Percentiles rank a stretch among this genome's conserved stretches.
phyloP scores from a whole-genome alignment of 2,113 vertebrate species.

The Meleagris gallopavo region DNA sequence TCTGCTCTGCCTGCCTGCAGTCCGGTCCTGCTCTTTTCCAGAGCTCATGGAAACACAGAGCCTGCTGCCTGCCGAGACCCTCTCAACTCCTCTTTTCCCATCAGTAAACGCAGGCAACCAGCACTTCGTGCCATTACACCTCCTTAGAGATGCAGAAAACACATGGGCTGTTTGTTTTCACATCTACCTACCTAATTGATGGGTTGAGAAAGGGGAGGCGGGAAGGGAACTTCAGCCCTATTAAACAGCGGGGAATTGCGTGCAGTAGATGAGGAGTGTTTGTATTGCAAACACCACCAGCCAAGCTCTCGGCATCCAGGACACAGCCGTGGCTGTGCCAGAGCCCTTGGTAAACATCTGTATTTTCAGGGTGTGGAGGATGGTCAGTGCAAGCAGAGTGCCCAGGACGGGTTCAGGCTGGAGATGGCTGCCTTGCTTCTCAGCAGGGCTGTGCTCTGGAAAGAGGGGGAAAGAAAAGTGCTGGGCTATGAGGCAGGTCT shows the following conservation, averaged over 20 bases:
- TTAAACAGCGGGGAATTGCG: conserved; percentile 46
- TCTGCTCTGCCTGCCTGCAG: not conserved
- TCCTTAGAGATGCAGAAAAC: conserved; percentile 63
- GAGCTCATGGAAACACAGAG: not conserved
- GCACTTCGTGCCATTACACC: conserved; percentile 25
- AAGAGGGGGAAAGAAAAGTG: not conserved
- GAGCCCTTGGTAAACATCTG: conserved; percentile 29
- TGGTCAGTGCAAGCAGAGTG: not conserved
- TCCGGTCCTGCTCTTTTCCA: not conserved
- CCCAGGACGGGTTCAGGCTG: not conserved
- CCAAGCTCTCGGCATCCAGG: not conserved
- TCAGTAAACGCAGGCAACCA: not conserved
- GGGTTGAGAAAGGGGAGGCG: conserved; percentile 41
- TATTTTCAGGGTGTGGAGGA: not conserved
- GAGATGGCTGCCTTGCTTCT: not conserved
- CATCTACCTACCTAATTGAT: conserved; percentile 69
- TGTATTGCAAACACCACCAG: not conserved
- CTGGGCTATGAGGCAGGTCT: conserved; percentile 34
- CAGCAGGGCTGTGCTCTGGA: not conserved
- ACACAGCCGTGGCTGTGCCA: not conserved
- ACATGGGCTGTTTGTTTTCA: conserved; percentile 72
- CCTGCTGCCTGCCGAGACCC: conserved; percentile 1
- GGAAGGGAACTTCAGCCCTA: conserved; percentile 54
- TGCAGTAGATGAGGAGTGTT: conserved; percentile 39
- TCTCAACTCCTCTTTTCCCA: conserved; percentile 8